Base-by-base conservation (phyloP, 2,888 invertebrate genomes). In the Heliothis peltigera region DNA sequence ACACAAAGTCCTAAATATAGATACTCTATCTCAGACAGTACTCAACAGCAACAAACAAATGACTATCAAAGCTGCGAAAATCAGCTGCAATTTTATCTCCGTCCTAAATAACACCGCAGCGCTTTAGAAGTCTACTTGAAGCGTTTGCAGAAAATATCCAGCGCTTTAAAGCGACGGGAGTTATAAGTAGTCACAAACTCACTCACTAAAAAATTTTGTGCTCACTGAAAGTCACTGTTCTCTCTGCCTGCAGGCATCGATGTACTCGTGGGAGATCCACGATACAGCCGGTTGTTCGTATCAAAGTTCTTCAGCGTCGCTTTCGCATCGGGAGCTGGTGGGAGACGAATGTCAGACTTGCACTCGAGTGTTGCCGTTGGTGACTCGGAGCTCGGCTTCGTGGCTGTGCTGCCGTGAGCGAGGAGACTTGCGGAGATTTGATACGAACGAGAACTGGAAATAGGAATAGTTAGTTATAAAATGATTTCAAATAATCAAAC, bases 321-420 rank as follows among this genome's bases (percentile, higher is more conserved):
- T 86, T 68, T 83, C 77, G 17, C 83, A 77, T 55, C 80, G 84
- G 53, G 88, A 87, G 78, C 87, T 85, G 71, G 83, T 79, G 47
- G 87, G 84, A 43, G 87, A 84, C 64, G 89, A 84, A 57, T 89
- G 93, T 95, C 95, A 95, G 72, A 95, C 95, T 35, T 91, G 91
- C 83, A 91, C 94, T 15, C 91, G 84, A n/a, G 90, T 87, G 88
- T 89, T 92, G 53, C 95, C 95, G 84, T 95, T 95, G 81, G 92
- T 94, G 28, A 86, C 81, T 77, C 91, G 92, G 5, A 93, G 86
- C 58, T 95, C 95, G 0, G 91, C 87, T 62, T 93, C 94, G 70
- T 89, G 90, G 73, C 81, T 85, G 73, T 80, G 72, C 12, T 84
- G 86, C 8, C 92, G 84, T 0, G 77, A 64, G 4, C 92, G 89